A percentile compares a stretch with the other conserved stretches of the same genome.
Evolutionary conservation across 2,113 vertebrate species (phyloP).

Genomic region (Meriones unguiculatus): DNA sequence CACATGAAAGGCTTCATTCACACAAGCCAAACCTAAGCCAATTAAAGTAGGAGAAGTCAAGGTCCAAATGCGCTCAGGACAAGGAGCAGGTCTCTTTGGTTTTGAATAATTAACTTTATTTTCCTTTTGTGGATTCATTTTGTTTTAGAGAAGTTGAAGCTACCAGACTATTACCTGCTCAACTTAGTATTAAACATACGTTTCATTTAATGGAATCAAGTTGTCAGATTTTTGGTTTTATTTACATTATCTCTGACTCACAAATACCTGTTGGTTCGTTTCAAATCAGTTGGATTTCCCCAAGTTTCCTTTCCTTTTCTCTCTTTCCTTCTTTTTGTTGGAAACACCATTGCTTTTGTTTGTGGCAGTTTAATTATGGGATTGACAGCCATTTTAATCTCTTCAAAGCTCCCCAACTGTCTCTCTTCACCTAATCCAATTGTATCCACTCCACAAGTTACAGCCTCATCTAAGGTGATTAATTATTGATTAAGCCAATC

Average conservation of each 20-base stretch:
- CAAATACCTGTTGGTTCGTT: conserved; percentile 85
- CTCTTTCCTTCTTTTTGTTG: conserved; percentile 32
- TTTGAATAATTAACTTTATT: conserved; percentile 77
- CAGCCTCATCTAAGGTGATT: conserved; percentile 91
- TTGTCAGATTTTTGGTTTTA: conserved; percentile 75
- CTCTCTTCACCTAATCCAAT: conserved; percentile 97
- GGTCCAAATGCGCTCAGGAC: conserved; percentile 82
- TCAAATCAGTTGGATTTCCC: conserved; percentile 80
- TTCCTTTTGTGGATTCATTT: conserved; percentile 56
- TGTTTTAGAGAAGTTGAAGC: conserved; percentile 63
- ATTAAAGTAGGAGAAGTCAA: conserved; percentile 87
- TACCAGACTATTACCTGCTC: conserved; percentile 79
- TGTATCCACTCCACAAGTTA: conserved; percentile 95
- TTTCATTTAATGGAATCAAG: conserved; percentile 77
- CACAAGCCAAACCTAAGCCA: conserved; percentile 85
- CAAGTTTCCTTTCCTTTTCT: conserved; percentile 59
- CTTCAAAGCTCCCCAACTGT: conserved; percentile 94
- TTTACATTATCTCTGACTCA: conserved; percentile 75
- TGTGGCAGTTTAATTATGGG: conserved; percentile 96
- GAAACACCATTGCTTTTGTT: conserved; percentile 87
- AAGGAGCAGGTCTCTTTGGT: conserved; percentile 82
- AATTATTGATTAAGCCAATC: conserved; percentile 93
- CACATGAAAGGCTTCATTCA: conserved; percentile 86
- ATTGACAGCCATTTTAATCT: conserved; percentile 98
- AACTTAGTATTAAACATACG: conserved; percentile 55